Percentiles rank a stretch among this genome's conserved stretches.
phyloP scores from a whole-genome alignment of 2,797 vertebrate species.

The Spizella passerina region DNA sequence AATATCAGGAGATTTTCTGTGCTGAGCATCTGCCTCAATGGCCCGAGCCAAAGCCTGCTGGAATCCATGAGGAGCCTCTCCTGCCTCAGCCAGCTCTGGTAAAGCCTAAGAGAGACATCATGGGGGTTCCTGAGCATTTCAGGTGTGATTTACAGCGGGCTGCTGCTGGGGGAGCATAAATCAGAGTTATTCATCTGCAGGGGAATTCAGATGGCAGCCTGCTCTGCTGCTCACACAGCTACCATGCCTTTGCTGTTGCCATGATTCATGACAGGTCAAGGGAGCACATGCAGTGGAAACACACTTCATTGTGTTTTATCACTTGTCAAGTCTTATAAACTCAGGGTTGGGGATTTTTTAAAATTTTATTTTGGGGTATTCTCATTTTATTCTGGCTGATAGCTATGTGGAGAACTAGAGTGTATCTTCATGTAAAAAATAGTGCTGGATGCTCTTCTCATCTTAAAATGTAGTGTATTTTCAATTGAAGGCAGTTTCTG shows the following conservation, averaged over 20 bases:
- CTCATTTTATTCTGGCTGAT: neutral
- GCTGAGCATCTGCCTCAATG: neutral
- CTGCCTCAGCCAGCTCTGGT: neutral
- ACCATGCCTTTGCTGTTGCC: neutral
- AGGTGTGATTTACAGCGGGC: slow-evolving; percentile 19
- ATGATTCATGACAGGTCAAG: slow-evolving; percentile 12
- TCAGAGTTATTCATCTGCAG: neutral
- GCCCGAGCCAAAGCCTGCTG: neutral
- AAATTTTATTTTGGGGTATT: neutral
- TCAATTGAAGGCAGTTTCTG: neutral
- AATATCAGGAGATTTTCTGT: neutral
- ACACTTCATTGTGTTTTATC: neutral
- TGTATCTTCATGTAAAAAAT: neutral
- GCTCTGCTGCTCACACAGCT: neutral
- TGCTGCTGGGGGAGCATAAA: neutral
- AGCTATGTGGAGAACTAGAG: neutral
- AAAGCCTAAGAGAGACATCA: neutral
- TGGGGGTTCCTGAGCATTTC: neutral
- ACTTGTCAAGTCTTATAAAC: neutral
- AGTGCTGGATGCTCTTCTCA: neutral
- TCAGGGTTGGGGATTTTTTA: neutral
- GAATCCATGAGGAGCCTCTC: neutral
- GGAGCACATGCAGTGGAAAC: neutral
- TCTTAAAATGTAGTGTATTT: neutral
- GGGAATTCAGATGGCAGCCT: slow-evolving; percentile 2